Conservation (phyloP, 2,797 vertebrate genomes). For the Anguilla pacifica region DNA sequence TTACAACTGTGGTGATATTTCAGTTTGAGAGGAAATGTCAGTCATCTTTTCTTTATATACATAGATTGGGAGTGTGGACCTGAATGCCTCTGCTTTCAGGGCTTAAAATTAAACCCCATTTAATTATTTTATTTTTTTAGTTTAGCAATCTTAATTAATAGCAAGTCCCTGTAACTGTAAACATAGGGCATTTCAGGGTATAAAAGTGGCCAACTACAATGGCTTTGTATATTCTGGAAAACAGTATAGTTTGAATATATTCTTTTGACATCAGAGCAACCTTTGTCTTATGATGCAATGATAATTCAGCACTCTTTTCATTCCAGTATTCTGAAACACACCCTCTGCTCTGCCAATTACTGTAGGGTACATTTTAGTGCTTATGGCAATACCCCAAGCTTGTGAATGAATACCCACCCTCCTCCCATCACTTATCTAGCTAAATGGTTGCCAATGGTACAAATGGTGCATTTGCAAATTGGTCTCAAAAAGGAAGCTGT, state of each 20-base stretch:
- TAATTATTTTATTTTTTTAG: not conserved
- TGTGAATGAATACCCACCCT: not conserved
- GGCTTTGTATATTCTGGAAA: not conserved
- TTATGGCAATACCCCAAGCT: not conserved
- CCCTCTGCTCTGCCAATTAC: not conserved
- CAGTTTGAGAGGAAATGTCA: not conserved
- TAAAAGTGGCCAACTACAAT: no score
- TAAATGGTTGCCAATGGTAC: not conserved
- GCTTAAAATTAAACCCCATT: not conserved
- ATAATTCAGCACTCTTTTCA: not conserved
- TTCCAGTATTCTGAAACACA: not conserved
- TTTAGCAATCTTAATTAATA: not conserved
- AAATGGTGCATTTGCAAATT: conserved; percentile 26
- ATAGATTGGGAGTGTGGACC: not conserved
- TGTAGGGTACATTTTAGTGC: not conserved
- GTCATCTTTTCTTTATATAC: not conserved
- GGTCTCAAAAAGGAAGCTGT: not conserved
- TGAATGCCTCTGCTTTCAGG: not conserved
- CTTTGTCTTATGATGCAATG: not conserved
- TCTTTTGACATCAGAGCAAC: not conserved
- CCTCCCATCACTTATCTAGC: no score
- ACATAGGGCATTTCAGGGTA: not conserved
- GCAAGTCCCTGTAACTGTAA: not conserved
- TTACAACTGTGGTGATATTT: no score
- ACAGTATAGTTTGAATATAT: not conserved